Percentiles rank a stretch among this genome's conserved stretches.
phyloP scores from a whole-genome alignment of 2,888 invertebrate genomes.

The Saturnia pavonia region DNA sequence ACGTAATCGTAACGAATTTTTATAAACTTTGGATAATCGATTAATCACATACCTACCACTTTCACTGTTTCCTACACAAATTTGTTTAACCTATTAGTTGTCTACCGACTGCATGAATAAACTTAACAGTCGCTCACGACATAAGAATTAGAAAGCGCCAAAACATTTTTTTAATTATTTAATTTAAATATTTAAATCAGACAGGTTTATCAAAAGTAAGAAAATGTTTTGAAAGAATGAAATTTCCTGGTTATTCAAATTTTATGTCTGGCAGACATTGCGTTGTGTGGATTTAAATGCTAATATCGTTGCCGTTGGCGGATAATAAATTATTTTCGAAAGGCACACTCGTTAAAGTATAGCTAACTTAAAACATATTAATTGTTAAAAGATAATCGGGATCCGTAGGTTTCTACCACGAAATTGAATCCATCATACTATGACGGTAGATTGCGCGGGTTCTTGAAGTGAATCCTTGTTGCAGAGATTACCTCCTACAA shows the following conservation, averaged over 20 bases:
- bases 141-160: slow-evolving; percentile 23
- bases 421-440: neutral
- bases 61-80: slow-evolving; percentile 23
- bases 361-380: neutral
- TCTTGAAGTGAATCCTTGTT: no score
- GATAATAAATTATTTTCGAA: neutral
- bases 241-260: slow-evolving; percentile 22
- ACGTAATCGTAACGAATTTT: slow-evolving; percentile 15
- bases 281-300: neutral
- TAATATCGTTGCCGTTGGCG: neutral
- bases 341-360: neutral
- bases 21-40: slow-evolving; percentile 20
- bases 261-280: neutral
- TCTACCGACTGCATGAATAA: slow-evolving; percentile 4
- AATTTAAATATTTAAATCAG: slow-evolving; percentile 25
- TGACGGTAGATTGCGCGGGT: neutral
- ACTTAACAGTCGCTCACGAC: slow-evolving; percentile 21
- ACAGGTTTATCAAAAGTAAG: slow-evolving; percentile 21
- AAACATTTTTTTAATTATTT: slow-evolving; percentile 18
- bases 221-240: slow-evolving; percentile 18
- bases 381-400: neutral
- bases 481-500: no score
- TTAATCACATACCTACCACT: slow-evolving; percentile 13
- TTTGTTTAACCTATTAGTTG: slow-evolving; percentile 19
- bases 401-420: neutral